These are phyloP conservation scores for Malurus alboscapulatus DNA, from an alignment of 2,113 vertebrate genomes.

Conservation along the genomic window DNA sequence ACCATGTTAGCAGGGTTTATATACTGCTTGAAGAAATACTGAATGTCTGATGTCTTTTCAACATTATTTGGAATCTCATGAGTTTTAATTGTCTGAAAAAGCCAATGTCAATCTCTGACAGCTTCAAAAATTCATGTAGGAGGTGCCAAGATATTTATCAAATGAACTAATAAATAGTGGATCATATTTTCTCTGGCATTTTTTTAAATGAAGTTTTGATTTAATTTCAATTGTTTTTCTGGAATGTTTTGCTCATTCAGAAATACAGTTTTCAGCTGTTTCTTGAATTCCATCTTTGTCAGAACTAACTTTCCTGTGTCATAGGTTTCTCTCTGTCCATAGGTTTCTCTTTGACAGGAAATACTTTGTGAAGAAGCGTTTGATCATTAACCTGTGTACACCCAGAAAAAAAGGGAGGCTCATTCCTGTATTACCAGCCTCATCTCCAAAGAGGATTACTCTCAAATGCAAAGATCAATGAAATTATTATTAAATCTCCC, in stretches of 20 bases:
- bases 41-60: background rate
- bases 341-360: conserved; percentile 20
- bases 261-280: background rate
- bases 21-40: background rate
- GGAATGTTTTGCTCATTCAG: background rate
- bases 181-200: background rate
- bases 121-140: background rate
- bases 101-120: background rate
- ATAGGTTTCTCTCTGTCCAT: background rate
- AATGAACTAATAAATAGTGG: background rate
- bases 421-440: conserved; percentile 35
- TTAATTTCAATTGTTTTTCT: background rate
- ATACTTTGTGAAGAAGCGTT: conserved; percentile 19
- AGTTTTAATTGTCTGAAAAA: background rate
- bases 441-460: conserved; percentile 53
- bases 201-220: background rate
- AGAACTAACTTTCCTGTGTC: background rate
- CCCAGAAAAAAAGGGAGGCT: conserved; percentile 8
- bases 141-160: background rate
- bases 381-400: conserved; percentile 34
- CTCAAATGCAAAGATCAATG: conserved; percentile 59
- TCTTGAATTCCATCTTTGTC: background rate
- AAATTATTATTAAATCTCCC: conserved; percentile 54
- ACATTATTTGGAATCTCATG: background rate
- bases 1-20: background rate